phyloP scores from a whole-genome alignment of 2,113 vertebrate genomes.

The Anseranas semipalmata region DNA sequence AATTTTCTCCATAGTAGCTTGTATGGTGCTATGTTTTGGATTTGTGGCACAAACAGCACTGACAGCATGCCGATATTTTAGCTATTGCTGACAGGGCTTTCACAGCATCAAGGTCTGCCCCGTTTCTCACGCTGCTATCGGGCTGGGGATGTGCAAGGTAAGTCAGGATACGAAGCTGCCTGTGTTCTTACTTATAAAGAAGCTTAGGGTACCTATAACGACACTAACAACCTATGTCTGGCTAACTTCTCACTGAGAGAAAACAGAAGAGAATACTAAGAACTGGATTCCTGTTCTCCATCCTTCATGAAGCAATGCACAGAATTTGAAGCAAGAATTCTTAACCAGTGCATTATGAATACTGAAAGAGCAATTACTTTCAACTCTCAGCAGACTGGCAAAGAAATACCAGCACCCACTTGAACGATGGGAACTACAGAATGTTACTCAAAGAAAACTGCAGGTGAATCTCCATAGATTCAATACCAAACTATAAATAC shows the following conservation, averaged over 20 bases:
- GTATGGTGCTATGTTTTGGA: no score
- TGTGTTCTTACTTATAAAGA: not conserved
- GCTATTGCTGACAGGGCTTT: no score
- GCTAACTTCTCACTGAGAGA: not conserved
- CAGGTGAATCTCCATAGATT: not conserved
- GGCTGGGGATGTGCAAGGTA: no score
- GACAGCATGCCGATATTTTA: no score
- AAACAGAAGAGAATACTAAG: not conserved
- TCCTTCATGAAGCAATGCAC: not conserved
- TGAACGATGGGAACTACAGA: fast-evolving
- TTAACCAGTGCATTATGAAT: not conserved
- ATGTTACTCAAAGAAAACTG: not conserved
- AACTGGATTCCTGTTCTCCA: not conserved
- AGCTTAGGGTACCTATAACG: not conserved
- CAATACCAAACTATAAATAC: not conserved
- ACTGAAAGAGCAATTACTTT: not conserved
- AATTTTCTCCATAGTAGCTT: no score
- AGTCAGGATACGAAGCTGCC: not conserved
- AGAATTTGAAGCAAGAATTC: not conserved
- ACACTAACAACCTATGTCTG: not conserved
- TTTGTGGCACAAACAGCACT: no score
- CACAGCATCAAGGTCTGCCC: no score
- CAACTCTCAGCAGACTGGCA: not conserved
- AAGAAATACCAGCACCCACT: not conserved
- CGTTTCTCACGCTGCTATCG: no score